A percentile compares a stretch with the other conserved stretches of the same genome.
These are phyloP conservation scores for Meloidogyne floridensis DNA, from an alignment of 1,140 invertebrate species.

Conservation along the genomic window DNA sequence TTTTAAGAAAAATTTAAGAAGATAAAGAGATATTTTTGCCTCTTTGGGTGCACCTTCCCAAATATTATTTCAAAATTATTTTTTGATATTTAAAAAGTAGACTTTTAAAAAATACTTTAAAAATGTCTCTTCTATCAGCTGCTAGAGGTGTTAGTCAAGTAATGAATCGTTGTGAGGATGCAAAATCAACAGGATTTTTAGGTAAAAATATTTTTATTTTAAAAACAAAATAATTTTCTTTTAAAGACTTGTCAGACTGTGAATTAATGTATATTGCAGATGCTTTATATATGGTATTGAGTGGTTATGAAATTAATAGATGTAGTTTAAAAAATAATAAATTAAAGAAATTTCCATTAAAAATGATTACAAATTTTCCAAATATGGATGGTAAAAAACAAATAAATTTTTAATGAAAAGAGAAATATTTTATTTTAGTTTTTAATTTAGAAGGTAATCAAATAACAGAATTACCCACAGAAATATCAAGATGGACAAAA, in stretches of 20 bases:
- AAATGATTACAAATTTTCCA: slow-evolving; percentile 54
- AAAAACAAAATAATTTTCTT: slow-evolving; percentile 17
- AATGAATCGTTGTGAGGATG: slow-evolving; percentile 55
- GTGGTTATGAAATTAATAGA: slow-evolving; percentile 42
- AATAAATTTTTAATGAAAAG: no score
- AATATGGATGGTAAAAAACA: slow-evolving; percentile 40
- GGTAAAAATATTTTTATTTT: slow-evolving; percentile 36
- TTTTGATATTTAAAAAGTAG: no score
- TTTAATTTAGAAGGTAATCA: slow-evolving; percentile 57
- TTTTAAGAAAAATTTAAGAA: no score
- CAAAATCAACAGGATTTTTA: slow-evolving; percentile 53
- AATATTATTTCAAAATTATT: no score
- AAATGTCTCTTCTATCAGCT: slow-evolving; percentile 40
- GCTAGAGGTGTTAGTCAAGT: slow-evolving; percentile 56
- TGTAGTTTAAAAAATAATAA: slow-evolving; percentile 54
- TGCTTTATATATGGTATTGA: slow-evolving; percentile 51
- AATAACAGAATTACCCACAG: slow-evolving; percentile 48
- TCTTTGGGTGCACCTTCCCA: no score
- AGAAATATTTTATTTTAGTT: slow-evolving; percentile 42
- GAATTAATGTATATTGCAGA: slow-evolving; percentile 57
- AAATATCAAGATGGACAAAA: slow-evolving; percentile 45
- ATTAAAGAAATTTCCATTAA: slow-evolving; percentile 57
- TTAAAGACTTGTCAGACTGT: slow-evolving; percentile 57
- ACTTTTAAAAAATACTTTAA: not conserved
- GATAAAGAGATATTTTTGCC: no score